Conservation (phyloP, 2,797 vertebrate species). For the Cynopterus sphinx region DNA sequence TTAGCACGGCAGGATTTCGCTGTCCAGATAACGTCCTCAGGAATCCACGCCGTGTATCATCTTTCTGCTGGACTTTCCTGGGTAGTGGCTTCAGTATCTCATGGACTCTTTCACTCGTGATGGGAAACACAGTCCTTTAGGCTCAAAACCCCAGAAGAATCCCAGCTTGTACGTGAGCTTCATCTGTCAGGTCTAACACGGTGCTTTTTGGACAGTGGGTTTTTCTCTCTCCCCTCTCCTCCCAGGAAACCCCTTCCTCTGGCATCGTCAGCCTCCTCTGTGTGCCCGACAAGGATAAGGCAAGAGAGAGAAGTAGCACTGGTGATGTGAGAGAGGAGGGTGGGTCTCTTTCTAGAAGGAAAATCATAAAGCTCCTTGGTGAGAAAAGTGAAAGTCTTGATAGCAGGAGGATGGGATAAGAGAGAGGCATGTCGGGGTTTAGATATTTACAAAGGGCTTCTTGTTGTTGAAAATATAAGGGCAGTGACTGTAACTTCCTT, state of each 20-base stretch:
- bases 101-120: neutral
- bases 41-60: neutral
- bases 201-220: neutral
- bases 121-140: neutral
- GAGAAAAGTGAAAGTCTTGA: neutral
- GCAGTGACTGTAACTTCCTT: neutral
- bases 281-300: neutral
- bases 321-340: neutral
- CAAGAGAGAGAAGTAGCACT: no score
- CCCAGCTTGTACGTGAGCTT: neutral
- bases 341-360: neutral
- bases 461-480: neutral
- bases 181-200: neutral
- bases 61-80: neutral
- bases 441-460: neutral
- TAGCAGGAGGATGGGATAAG: neutral
- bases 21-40: neutral
- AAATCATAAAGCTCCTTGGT: neutral
- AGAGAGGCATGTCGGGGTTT: neutral
- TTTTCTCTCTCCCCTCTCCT: neutral
- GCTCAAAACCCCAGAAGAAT: neutral
- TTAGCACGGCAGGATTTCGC: neutral
- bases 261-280: neutral
- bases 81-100: neutral
- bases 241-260: neutral